These are phyloP conservation scores for Liasis olivaceus DNA, from an alignment of 2,797 vertebrate species.

Conservation along the genomic window DNA sequence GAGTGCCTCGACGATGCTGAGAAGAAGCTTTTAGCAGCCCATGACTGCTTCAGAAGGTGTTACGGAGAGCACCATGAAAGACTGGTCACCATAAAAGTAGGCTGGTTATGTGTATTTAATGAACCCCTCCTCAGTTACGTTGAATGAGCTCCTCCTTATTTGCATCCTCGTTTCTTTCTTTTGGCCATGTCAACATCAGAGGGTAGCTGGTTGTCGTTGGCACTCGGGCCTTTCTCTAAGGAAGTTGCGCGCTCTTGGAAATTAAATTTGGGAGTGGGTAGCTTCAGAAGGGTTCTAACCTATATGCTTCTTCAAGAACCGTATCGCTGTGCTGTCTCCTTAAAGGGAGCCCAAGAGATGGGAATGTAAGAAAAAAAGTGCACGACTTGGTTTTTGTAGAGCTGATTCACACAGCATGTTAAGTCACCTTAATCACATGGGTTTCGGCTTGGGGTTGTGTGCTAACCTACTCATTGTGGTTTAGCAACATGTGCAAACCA, in stretches of 20 bases:
- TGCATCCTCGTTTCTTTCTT: not conserved
- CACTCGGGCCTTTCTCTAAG: not conserved
- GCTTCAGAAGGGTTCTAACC: not conserved
- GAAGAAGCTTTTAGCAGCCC: slow-evolving; percentile 82
- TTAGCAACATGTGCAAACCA: no score
- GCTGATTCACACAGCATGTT: no score
- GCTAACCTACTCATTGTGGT: no score
- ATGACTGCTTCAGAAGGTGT: slow-evolving; percentile 85
- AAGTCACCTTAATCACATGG: no score
- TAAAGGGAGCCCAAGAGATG: not conserved
- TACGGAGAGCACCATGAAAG: slow-evolving; percentile 88
- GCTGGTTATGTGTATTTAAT: slow-evolving; percentile 47
- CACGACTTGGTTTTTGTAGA: no score
- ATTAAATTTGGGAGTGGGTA: not conserved
- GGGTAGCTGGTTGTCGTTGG: not conserved
- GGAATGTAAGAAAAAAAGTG: not conserved
- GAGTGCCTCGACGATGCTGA: slow-evolving; percentile 86
- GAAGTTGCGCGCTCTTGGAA: not conserved
- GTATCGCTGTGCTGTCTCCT: no score
- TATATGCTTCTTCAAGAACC: not conserved
- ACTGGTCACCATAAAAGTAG: slow-evolving; percentile 89
- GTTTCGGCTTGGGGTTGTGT: no score
- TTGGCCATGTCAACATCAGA: not conserved
- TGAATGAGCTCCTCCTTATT: not conserved
- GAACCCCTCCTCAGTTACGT: not conserved